Evolutionary conservation across 2,888 invertebrate genomes (phyloP).

Genomic region (Dolichomitus sp.): DNA sequence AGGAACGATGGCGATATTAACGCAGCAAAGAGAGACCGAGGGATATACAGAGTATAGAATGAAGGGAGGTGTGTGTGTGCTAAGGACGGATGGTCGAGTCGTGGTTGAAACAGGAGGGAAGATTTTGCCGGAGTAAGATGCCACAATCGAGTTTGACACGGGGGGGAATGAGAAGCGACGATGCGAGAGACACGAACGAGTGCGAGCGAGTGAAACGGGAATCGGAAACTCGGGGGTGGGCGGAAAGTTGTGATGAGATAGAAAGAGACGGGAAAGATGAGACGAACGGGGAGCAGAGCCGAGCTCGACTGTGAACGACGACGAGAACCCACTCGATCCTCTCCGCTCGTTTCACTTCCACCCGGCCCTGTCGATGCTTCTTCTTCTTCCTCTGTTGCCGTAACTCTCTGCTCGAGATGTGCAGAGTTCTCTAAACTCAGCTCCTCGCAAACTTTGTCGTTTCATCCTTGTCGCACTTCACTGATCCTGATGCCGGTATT

Average conservation of each 20-base stretch:
- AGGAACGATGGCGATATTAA: not conserved
- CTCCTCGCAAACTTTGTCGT: not conserved
- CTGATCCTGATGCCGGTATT: not conserved
- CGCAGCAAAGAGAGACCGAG: not conserved
- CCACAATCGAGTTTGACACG: not conserved
- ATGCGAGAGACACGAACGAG: slow-evolving; percentile 32
- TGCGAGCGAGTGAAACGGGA: slow-evolving; percentile 11
- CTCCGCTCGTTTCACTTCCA: not conserved
- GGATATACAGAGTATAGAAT: not conserved
- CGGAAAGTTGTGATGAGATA: slow-evolving; percentile 18
- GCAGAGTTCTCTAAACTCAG: slow-evolving; percentile 29
- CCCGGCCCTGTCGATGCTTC: slow-evolving; percentile 5
- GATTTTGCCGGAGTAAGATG: slow-evolving; percentile 16
- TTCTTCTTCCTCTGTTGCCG: not conserved
- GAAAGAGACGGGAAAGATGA: slow-evolving; percentile 24
- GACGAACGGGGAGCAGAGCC: not conserved
- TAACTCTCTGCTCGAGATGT: slow-evolving; percentile 16
- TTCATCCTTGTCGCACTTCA: slow-evolving; percentile 23
- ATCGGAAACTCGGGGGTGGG: slow-evolving; percentile 30
- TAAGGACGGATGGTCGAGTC: slow-evolving; percentile 15
- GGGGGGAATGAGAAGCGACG: not conserved
- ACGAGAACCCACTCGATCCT: slow-evolving; percentile 23
- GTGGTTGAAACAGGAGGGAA: not conserved
- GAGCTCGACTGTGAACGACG: slow-evolving; percentile 19
- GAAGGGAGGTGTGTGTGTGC: slow-evolving; percentile 25